Evolutionary conservation across 2,888 invertebrate genomes (phyloP).

Genomic region (Leistus spinibarbis): DNA sequence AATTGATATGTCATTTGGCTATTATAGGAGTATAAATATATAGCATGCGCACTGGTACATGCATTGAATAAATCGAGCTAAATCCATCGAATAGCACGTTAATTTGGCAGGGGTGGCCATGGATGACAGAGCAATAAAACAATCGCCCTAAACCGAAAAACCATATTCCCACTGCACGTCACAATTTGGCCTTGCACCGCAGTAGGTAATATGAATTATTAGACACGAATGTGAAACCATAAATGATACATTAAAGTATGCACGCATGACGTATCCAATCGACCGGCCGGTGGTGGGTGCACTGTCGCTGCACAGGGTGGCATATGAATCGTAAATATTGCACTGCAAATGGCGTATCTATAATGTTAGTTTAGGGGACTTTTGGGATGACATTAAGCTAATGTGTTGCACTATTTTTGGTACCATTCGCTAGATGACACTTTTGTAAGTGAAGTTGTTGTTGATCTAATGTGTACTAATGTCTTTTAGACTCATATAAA

Average conservation of each 20-base stretch:
- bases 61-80: not conserved
- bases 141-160: conserved; percentile 25
- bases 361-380: conserved; percentile 20
- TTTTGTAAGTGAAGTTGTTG: not conserved
- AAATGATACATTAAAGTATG: conserved; percentile 30
- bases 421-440: not conserved
- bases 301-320: not conserved
- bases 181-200: conserved; percentile 14
- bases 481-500: not conserved
- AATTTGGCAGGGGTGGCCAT: conserved; percentile 21
- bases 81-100: not conserved
- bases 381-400: conserved; percentile 27
- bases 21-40: not conserved
- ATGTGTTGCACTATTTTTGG: conserved; percentile 8
- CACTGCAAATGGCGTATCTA: not conserved
- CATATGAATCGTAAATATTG: not conserved
- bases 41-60: not conserved
- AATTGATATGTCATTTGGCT: not conserved
- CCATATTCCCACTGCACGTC: conserved; percentile 12
- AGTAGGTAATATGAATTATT: conserved; percentile 27
- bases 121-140: conserved; percentile 31
- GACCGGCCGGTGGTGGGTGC: conserved; percentile 2
- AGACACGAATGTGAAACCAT: conserved; percentile 24
- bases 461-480: not conserved
- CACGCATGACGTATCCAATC: conserved; percentile 5